A percentile compares a stretch with the other conserved stretches of the same genome.
These are phyloP conservation scores for Bufo bufo DNA, from an alignment of 2,113 vertebrate species.

Conservation along the genomic window DNA sequence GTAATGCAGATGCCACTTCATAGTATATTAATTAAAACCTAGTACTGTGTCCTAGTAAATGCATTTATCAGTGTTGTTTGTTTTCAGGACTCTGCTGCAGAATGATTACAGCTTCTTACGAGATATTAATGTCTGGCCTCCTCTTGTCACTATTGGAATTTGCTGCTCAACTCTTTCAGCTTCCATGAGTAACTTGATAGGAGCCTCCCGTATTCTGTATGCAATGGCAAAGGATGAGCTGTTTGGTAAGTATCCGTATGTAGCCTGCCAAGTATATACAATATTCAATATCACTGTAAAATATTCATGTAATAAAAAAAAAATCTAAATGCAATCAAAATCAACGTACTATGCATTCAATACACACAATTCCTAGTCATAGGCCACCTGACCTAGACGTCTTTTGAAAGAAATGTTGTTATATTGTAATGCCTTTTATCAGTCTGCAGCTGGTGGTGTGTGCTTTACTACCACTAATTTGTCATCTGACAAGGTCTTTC, in stretches of 20 bases:
- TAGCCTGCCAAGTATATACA: not conserved
- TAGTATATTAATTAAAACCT: not conserved
- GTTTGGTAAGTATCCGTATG: constrained; percentile 76
- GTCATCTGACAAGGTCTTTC: not conserved
- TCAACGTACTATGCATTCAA: no score
- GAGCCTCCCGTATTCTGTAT: constrained; percentile 87
- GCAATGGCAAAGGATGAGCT: constrained; percentile 86
- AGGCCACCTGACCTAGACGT: not conserved
- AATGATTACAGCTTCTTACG: constrained; percentile 84
- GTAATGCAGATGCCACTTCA: not conserved
- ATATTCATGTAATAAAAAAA: not conserved
- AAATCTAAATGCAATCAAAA: not conserved
- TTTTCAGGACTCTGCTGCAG: constrained; percentile 78
- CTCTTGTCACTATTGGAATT: constrained; percentile 82
- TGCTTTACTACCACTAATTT: not conserved
- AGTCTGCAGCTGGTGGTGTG: constrained; percentile 12
- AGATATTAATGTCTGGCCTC: constrained; percentile 85
- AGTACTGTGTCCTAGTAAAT: not conserved
- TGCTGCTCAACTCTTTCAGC: constrained; percentile 86
- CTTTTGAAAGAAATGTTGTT: not conserved
- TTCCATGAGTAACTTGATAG: constrained; percentile 89
- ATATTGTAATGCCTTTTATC: constrained; percentile 18
- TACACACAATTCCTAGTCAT: not conserved
- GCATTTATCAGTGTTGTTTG: not conserved
- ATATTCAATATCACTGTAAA: not conserved